Evolutionary conservation across 2,113 vertebrate species (phyloP), one percentile per base, ranked within the genome.

Genomic region (Typhlomys cinereus): DNA sequence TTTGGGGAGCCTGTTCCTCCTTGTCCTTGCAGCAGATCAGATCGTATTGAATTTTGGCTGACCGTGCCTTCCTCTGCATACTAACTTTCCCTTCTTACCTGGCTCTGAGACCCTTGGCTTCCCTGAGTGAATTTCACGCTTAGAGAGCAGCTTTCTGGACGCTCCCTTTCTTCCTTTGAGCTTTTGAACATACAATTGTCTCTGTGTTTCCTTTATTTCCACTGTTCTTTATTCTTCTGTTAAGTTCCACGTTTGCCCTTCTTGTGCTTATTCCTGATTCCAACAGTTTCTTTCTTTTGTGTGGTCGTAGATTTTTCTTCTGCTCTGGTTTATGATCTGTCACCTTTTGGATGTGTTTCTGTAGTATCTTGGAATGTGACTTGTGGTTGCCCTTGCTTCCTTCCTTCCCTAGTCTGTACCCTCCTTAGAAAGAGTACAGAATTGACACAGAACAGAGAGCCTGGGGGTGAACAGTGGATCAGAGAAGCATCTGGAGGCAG

Each of bases 11-110:
- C 57, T 23, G 1, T 27, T 52, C 92, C 91, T 62, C 34, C 78
- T 23, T 79, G 95, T 94, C 95, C 96, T 97, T 96, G 96, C 76
- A 6, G 92, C 46, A 92, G 7, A 79, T 15, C 46, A 92, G 7
- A 79, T 15, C 36, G 12, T 50, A 29, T 80, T 85, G 95, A 78
- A 75, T 95, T 85, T 78, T 59, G 95, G 86, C 96, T 70, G 71
- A 78, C 36, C 2, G 83, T 93, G 74, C 7, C 92, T 44, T 17
- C 92, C 66, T 59, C 78, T 86, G 92, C 59, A 23, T 73, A 76
- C 87, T 52, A 71, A 69, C 91, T 89, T 91, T 87, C 27, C 78
- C 87, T 61, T 73, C 74, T 89, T 87, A 7, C 87, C 92, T 85
- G 94, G 36, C 61, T 41, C 50, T 25, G 71, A 36, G 54, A 31